A percentile compares a stretch with the other conserved stretches of the same genome.
These are phyloP conservation scores for Gryllus bimaculatus DNA, from an alignment of 1,140 invertebrate species.

Conservation along the genomic window DNA sequence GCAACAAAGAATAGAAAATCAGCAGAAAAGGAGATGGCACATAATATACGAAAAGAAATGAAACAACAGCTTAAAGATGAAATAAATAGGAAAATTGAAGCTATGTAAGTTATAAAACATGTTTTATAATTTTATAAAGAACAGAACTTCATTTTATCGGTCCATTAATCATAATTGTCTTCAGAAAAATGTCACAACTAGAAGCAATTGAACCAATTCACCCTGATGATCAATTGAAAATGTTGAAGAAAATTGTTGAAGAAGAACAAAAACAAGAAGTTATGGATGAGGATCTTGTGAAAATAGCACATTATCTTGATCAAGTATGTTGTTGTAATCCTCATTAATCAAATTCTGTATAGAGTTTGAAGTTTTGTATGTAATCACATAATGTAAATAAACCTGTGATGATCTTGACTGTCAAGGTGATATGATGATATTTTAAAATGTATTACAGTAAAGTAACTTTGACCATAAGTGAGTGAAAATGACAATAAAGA, in stretches of 20 bases:
- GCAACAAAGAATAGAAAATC: neutral
- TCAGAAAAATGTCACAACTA: constrained; percentile 34
- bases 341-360: too few relatives aligned
- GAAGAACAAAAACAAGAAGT: constrained; percentile 28
- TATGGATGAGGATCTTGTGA: constrained; percentile 32
- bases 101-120: neutral
- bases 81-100: neutral
- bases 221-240: constrained; percentile 40
- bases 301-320: constrained; percentile 35
- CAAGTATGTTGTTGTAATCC: too few relatives aligned
- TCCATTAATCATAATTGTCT: neutral
- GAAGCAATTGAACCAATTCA: constrained; percentile 39
- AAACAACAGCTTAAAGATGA: neutral
- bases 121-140: neutral
- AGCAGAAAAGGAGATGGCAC: neutral
- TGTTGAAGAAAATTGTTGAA: constrained; percentile 29
- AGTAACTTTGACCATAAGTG: neutral
- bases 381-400: too few relatives aligned
- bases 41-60: neutral
- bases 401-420: too few relatives aligned
- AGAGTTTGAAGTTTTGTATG: too few relatives aligned
- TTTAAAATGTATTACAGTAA: neutral
- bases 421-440: too few relatives aligned
- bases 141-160: neutral
- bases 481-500: too few relatives aligned